These are phyloP conservation scores for Balaeniceps rex DNA, from an alignment of 2,113 vertebrate genomes.

Conservation along the genomic window DNA sequence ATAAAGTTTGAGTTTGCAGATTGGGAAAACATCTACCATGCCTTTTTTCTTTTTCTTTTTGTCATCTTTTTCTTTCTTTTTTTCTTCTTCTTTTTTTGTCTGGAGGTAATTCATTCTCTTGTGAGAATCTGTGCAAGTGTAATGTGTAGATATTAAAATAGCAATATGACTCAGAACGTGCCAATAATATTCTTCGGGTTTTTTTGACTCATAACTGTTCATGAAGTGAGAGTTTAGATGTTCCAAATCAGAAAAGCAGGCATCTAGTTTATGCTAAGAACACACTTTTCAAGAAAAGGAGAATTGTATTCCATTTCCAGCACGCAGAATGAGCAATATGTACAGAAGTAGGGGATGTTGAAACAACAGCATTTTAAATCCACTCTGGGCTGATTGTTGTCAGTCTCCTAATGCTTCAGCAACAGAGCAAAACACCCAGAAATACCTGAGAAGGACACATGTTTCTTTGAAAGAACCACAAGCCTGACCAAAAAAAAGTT, in stretches of 20 bases:
- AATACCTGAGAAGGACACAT: background rate
- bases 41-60: background rate
- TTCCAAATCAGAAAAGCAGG: slow-evolving; percentile 41
- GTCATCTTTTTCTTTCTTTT: background rate
- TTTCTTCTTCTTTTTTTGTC: background rate
- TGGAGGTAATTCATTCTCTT: slow-evolving; percentile 8
- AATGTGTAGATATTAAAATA: background rate
- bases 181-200: background rate
- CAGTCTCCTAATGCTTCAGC: background rate
- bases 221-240: background rate
- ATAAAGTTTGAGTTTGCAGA: background rate
- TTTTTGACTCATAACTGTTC: slow-evolving; percentile 1
- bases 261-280: slow-evolving; percentile 17
- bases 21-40: background rate
- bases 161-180: background rate
- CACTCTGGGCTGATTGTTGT: background rate
- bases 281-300: slow-evolving; percentile 36
- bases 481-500: background rate
- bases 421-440: background rate
- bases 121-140: background rate
- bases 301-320: background rate
- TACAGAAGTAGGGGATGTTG: background rate
- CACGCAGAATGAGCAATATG: background rate
- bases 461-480: background rate
- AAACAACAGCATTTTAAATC: slow-evolving; percentile 5